Evolutionary conservation across 2,797 vertebrate genomes (phyloP).

Genomic region (Halcyon badia): DNA sequence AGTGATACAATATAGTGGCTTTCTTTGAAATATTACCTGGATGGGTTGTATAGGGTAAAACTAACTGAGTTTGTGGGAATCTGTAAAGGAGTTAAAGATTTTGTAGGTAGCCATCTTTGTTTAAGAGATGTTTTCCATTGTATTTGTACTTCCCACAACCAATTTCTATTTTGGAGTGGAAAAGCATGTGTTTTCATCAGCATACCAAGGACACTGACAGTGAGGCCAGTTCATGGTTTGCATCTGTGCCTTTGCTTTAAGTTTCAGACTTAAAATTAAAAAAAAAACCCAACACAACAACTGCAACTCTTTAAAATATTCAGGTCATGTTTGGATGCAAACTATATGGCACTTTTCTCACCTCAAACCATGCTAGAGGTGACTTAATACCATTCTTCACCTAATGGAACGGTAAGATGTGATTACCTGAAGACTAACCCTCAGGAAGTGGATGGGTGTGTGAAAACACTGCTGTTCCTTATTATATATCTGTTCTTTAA

Average conservation of each 20-base stretch:
- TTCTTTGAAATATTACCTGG: not conserved
- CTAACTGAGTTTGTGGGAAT: not conserved
- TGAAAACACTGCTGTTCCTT: not conserved
- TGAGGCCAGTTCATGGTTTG: not conserved
- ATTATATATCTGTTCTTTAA: not conserved
- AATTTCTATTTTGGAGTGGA: not conserved
- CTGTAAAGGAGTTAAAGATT: not conserved
- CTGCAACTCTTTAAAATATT: not conserved
- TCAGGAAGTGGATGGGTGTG: not conserved
- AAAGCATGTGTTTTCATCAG: not conserved
- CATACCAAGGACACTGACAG: not conserved
- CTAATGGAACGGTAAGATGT: not conserved
- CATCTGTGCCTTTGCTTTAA: not conserved
- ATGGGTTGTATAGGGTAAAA: not conserved
- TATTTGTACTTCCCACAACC: not conserved
- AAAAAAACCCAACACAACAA: not conserved
- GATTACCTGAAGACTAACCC: conserved; percentile 20
- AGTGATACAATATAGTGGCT: not conserved
- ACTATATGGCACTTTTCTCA: not conserved
- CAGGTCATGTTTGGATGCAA: not conserved
- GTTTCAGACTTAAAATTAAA: not conserved
- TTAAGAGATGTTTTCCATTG: not conserved
- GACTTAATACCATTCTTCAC: not conserved
- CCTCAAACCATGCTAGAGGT: not conserved
- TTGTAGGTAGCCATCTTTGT: not conserved